Percentiles rank a stretch among this genome's conserved stretches.
phyloP scores from a whole-genome alignment of 2,888 invertebrate genomes.

The Lithophane leautieri region DNA sequence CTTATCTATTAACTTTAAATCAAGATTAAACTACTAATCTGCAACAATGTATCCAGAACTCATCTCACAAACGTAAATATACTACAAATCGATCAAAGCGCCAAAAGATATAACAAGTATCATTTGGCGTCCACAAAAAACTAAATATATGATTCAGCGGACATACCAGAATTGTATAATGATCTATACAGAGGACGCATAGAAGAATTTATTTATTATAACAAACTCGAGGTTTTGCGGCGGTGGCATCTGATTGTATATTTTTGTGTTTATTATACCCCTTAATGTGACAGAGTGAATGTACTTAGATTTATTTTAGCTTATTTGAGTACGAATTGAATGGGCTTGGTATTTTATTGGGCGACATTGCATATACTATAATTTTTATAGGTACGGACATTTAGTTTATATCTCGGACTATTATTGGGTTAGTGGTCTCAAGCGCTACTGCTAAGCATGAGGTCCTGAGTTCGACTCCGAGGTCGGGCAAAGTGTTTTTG shows the following conservation, averaged over 20 bases:
- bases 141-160: slow-evolving; percentile 69
- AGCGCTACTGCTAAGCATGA: background rate
- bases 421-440: background rate
- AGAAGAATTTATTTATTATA: slow-evolving; percentile 69
- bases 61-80: slow-evolving; percentile 61
- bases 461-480: background rate
- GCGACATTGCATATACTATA: slow-evolving; percentile 37
- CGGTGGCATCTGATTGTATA: slow-evolving; percentile 79
- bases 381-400: background rate
- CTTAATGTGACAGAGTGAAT: slow-evolving; percentile 86
- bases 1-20: background rate
- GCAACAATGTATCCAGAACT: slow-evolving; percentile 24
- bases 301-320: slow-evolving; percentile 71
- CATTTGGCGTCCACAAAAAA: slow-evolving; percentile 63
- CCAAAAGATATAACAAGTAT: slow-evolving; percentile 71
- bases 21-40: background rate
- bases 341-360: slow-evolving; percentile 50
- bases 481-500: background rate
- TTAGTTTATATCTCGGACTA: background rate
- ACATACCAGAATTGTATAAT: slow-evolving; percentile 75
- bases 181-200: slow-evolving; percentile 65
- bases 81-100: slow-evolving; percentile 63
- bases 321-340: slow-evolving; percentile 60
- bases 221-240: slow-evolving; percentile 74
- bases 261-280: slow-evolving; percentile 81